Evolutionary conservation across 2,888 invertebrate genomes (phyloP), one percentile per base, ranked within the genome.

Genomic region (Nectonema munidae): DNA sequence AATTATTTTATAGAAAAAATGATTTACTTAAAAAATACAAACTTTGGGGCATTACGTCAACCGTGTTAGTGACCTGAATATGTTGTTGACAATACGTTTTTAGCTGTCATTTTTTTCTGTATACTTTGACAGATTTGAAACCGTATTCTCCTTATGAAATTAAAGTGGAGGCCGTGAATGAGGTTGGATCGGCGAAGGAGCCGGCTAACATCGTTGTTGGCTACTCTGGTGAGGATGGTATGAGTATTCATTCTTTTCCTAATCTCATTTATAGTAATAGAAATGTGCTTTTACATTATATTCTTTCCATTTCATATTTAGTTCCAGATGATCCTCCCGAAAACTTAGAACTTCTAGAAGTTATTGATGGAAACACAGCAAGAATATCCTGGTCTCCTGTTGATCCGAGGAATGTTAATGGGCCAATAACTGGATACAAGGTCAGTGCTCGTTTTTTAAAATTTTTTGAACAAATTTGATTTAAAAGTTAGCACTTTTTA

Each of bases 161-260:
- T 11, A 16, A 19, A 34, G 35, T 34, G 5, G 20, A 6, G 4
- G 17, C 35, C 6, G 4, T 18, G 5, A 34, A 34, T 19, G 20
- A 14, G 9, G 4, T 18, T 4, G 35, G 35, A 5, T 5, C 19
- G 5, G 35, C 18, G 6, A 16, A 14, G 14, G 35, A 14, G 4
- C 35, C 35, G 4, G 18, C 35, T 19, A 18, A 5, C 5, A 15
- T 34, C 6, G 35, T 34, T 11, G 19, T 14, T 20, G 35, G 35
- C 5, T 34, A n/a, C 14, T 34, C 35, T 5, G 35, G 35, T 11
- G 35, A 34, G 20, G 35, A 34, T 14, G 20, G 35, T 34, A 34
- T 14, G 6, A 9, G 6, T 25, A 25, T n/a, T n/a, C 25, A 9
- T 9, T 25, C n/a, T 25, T 25, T 25, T 25, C 25, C 25, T n/a